Evolutionary conservation across 2,113 vertebrate genomes (phyloP).

Genomic region (Deroptyus accipitrinus): DNA sequence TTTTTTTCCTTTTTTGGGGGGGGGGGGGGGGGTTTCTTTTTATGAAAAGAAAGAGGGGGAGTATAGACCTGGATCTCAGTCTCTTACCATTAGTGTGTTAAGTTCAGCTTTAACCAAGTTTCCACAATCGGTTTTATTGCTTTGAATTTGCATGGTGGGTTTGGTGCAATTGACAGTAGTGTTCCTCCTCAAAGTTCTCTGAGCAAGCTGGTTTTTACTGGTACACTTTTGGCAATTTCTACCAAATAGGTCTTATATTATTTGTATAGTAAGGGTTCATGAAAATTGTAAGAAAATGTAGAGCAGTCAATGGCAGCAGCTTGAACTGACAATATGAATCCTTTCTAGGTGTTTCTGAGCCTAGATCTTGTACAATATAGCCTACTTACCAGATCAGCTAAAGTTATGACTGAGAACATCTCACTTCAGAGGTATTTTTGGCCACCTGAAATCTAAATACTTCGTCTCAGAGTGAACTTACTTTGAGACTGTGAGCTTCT

Average conservation of each 20-base stretch:
- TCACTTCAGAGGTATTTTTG: neutral
- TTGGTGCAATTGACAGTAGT: neutral
- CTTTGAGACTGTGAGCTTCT: neutral
- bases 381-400: neutral
- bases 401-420: neutral
- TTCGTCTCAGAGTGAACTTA: neutral
- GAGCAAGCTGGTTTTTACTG: neutral
- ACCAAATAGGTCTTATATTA: neutral
- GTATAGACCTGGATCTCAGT: neutral
- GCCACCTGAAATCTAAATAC: neutral
- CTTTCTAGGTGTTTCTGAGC: neutral
- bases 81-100: fast-evolving
- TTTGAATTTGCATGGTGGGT: neutral
- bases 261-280: neutral
- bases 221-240: neutral
- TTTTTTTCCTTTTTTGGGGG: no score
- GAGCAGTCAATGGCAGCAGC: neutral
- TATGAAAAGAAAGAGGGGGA: neutral
- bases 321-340: neutral
- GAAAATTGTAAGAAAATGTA: neutral
- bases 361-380: neutral
- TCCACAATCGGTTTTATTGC: neutral
- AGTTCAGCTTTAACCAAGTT: neutral
- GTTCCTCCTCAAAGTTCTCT: neutral
- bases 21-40: no score